Conservation (phyloP, 92 coral and sea anemone species). For the Zoanthus solanderi region DNA sequence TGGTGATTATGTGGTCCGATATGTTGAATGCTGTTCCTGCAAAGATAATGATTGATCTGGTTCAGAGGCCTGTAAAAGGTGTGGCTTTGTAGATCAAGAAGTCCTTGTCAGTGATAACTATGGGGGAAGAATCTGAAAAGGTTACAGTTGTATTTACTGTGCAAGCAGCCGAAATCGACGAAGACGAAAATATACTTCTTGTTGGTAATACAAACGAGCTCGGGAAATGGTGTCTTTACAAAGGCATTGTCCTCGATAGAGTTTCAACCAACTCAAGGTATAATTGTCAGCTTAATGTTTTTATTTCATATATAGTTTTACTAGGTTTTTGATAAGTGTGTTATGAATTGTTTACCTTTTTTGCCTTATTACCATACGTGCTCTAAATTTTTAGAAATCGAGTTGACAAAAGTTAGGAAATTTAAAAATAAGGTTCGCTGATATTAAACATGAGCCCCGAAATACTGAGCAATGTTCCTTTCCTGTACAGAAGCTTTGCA, state of each 20-base stretch:
- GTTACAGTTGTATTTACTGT: slow-evolving; percentile 25
- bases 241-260: slow-evolving; percentile 22
- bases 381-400: too few species aligned
- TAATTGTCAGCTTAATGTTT: too few species aligned
- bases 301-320: background rate
- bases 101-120: background rate
- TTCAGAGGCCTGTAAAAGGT: too few species aligned
- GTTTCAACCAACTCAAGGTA: slow-evolving; percentile 17
- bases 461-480: too few species aligned
- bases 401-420: too few species aligned
- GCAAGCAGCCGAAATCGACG: background rate
- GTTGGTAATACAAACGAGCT: slow-evolving; percentile 27
- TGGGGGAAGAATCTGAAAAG: slow-evolving; percentile 3
- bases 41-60: too few species aligned
- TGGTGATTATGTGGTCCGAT: too few species aligned
- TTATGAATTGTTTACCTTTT: background rate
- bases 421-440: too few species aligned
- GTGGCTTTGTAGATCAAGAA: background rate
- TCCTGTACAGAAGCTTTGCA: too few species aligned
- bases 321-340: background rate
- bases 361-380: too few species aligned
- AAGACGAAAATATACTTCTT: slow-evolving; percentile 22
- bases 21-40: too few species aligned
- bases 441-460: too few species aligned
- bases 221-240: slow-evolving; percentile 37